Conservation (phyloP, 2,888 invertebrate species). For the Malthinus seriepunctatus region DNA sequence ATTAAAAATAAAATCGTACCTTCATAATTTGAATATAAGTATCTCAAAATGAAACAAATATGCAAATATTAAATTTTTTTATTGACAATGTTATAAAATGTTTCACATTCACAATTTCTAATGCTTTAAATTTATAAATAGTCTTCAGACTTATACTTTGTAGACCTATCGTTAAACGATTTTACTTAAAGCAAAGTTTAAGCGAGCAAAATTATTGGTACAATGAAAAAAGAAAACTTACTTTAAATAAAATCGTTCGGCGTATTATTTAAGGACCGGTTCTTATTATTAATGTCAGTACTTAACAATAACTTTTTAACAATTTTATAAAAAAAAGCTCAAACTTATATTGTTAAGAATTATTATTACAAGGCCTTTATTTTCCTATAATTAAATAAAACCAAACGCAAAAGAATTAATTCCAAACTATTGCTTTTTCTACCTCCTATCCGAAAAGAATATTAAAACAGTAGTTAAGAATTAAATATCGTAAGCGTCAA, state of each 20-base stretch:
- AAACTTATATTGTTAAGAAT: no score
- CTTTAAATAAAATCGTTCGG: neutral
- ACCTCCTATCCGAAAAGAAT: no score
- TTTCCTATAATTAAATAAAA: no score
- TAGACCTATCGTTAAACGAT: constrained; percentile 19
- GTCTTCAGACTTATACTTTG: constrained; percentile 24
- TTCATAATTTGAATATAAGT: no score
- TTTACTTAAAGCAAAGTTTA: constrained; percentile 5
- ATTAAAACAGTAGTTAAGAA: no score
- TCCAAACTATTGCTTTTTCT: no score
- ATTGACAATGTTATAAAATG: constrained; percentile 20
- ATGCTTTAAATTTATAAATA: constrained; percentile 23
- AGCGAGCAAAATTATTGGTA: neutral
- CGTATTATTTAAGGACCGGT: constrained; percentile 11
- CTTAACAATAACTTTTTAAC: no score
- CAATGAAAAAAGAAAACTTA: neutral
- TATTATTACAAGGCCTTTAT: no score
- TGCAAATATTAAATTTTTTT: neutral
- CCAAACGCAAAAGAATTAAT: no score
- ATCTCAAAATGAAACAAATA: constrained; percentile 8
- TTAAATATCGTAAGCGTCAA: no score
- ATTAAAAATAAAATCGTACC: no score
- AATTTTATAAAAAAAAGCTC: no score
- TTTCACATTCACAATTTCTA: constrained; percentile 20
- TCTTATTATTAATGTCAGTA: constrained; percentile 3